phyloP scores from a whole-genome alignment of 1,140 invertebrate species.

The Apolygus lucorum region DNA sequence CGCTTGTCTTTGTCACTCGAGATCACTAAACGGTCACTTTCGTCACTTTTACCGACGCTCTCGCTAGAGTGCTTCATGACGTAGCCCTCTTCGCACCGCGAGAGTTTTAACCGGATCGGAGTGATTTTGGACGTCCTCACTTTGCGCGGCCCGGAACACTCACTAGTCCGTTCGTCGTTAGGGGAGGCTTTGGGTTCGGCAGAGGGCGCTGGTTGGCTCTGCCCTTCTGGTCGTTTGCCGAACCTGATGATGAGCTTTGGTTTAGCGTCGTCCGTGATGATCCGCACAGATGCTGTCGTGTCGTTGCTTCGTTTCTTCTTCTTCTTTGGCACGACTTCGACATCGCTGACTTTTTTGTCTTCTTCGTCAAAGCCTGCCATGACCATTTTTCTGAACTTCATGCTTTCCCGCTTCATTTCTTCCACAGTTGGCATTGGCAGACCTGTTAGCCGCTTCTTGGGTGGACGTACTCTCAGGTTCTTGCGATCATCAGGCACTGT shows the following conservation, averaged over 20 bases:
- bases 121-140: constrained; percentile 56
- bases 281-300: constrained; percentile 32
- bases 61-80: constrained; percentile 42
- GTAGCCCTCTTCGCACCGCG: constrained; percentile 63
- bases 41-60: constrained; percentile 21
- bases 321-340: constrained; percentile 28
- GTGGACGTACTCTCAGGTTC: constrained; percentile 53
- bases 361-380: constrained; percentile 70
- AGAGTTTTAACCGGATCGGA: constrained; percentile 71
- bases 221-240: constrained; percentile 39
- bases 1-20: constrained; percentile 4
- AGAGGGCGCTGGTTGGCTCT: background rate
- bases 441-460: constrained; percentile 66
- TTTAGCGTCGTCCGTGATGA: constrained; percentile 43
- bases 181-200: constrained; percentile 17
- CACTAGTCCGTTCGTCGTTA: constrained; percentile 29
- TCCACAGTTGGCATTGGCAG: constrained; percentile 54
- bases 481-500: constrained; percentile 42
- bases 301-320: constrained; percentile 27
- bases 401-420: constrained; percentile 70
- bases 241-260: constrained; percentile 60
- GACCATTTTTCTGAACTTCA: constrained; percentile 75
- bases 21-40: constrained; percentile 20
- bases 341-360: constrained; percentile 44
- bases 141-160: constrained; percentile 43